Evolutionary conservation across 2,113 vertebrate genomes (phyloP).

Genomic region (Pyrgilauda ruficollis): DNA sequence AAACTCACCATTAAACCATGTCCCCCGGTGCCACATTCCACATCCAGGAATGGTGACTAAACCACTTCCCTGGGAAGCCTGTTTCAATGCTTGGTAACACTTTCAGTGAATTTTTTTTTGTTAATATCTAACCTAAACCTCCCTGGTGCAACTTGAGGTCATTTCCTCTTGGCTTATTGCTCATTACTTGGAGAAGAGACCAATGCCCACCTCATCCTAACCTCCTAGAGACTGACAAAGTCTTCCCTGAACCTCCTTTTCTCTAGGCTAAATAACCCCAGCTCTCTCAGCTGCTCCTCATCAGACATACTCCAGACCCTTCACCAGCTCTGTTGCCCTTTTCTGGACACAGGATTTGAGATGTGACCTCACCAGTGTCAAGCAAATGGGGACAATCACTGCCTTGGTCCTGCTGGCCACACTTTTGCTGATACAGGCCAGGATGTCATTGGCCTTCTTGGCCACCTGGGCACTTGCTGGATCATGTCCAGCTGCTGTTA

Average conservation of each 20-base stretch:
- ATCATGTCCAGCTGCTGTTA: neutral
- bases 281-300: neutral
- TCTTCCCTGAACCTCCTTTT: neutral
- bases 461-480: fast-evolving
- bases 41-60: neutral
- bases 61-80: neutral
- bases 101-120: neutral
- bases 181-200: neutral
- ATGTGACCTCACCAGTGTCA: neutral
- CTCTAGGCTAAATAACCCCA: neutral
- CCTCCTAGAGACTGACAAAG: neutral
- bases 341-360: neutral
- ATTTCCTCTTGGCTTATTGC: neutral
- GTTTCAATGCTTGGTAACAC: neutral
- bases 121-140: neutral
- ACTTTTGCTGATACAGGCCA: fast-evolving
- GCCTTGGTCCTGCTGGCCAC: neutral
- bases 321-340: neutral
- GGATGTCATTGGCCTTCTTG: fast-evolving
- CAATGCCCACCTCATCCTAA: neutral
- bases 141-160: fast-evolving
- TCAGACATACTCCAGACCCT: neutral
- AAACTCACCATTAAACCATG: neutral
- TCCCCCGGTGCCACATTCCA: neutral
- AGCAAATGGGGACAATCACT: neutral